These are phyloP conservation scores for Chymomyza caudatula DNA, from an alignment of 2,888 invertebrate species.

Conservation along the genomic window DNA sequence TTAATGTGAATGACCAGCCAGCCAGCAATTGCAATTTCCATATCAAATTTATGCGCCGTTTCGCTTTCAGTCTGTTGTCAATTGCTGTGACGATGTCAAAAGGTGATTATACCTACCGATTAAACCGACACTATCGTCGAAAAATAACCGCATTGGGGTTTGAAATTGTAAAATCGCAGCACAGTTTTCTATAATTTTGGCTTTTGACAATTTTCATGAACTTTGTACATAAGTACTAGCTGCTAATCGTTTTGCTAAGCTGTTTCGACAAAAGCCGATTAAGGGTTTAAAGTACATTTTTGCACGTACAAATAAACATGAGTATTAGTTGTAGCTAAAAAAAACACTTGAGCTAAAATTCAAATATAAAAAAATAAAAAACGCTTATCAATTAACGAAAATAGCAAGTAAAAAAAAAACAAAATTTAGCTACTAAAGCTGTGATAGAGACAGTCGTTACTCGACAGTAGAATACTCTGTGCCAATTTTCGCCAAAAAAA, in stretches of 20 bases:
- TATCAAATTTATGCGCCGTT: slow-evolving; percentile 50
- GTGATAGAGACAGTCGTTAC: too few species aligned
- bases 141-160: background rate
- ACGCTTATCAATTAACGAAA: slow-evolving; percentile 40
- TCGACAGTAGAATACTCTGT: too few species aligned
- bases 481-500: too few species aligned
- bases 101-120: slow-evolving; percentile 26
- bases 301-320: slow-evolving; percentile 1
- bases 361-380: slow-evolving; percentile 29
- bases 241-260: slow-evolving; percentile 37
- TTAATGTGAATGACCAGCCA: slow-evolving; percentile 38
- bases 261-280: slow-evolving; percentile 30
- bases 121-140: background rate
- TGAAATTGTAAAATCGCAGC: background rate
- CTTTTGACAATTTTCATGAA: slow-evolving; percentile 17
- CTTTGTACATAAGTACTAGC: slow-evolving; percentile 37
- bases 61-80: slow-evolving; percentile 6
- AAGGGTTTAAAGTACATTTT: slow-evolving; percentile 50
- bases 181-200: slow-evolving; percentile 11
- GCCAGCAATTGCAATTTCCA: slow-evolving; percentile 44
- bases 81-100: slow-evolving; percentile 18
- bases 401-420: background rate
- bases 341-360: slow-evolving; percentile 32
- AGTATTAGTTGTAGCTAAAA: background rate
- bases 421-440: too few species aligned